These are phyloP conservation scores for Sarcophaga variegata DNA, from an alignment of 2,888 invertebrate genomes.

Conservation along the genomic window DNA sequence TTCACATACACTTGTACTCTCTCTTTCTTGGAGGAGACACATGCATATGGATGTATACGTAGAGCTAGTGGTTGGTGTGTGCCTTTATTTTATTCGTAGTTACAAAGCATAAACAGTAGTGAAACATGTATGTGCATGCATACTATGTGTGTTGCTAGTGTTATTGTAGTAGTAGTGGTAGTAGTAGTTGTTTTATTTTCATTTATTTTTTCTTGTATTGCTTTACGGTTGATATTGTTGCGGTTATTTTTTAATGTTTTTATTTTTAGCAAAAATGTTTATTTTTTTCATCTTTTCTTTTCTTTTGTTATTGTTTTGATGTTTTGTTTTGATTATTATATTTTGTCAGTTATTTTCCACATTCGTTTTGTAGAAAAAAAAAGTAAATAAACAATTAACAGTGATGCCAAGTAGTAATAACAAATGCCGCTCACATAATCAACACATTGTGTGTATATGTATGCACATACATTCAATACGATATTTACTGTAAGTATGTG, in stretches of 20 bases:
- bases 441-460: background rate
- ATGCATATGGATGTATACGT: too few relatives aligned
- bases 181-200: conserved; percentile 21
- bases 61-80: too few relatives aligned
- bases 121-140: background rate
- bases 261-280: conserved; percentile 24
- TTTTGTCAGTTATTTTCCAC: conserved; percentile 73
- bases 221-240: conserved; percentile 69
- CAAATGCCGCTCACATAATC: background rate
- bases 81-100: too few relatives aligned
- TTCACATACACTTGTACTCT: too few relatives aligned
- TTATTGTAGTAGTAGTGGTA: conserved; percentile 17
- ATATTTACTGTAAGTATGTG: conserved; percentile 24
- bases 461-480: background rate
- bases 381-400: background rate
- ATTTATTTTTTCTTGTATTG: conserved; percentile 67
- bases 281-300: conserved; percentile 4
- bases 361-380: conserved; percentile 54
- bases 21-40: too few relatives aligned
- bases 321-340: conserved; percentile 70
- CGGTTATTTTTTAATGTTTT: conserved; percentile 61
- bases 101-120: too few relatives aligned
- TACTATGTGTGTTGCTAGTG: too few relatives aligned
- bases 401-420: background rate
- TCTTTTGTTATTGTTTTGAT: conserved; percentile 55